Conservation (phyloP, 2,113 vertebrate genomes). For the Dromiciops gliroides region DNA sequence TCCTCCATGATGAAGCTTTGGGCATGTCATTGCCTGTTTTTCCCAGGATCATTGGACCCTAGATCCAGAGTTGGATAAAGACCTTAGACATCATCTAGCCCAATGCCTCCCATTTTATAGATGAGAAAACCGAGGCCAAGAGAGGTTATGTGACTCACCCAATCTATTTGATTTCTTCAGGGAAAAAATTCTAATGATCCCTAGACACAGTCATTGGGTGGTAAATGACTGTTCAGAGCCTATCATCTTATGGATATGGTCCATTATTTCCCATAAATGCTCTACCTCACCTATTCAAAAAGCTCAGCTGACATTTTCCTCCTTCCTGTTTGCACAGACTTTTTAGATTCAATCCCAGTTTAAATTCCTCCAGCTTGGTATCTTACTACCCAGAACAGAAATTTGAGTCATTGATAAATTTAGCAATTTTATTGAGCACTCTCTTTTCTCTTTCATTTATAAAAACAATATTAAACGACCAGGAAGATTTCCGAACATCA, state of each 20-base stretch:
- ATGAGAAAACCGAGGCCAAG: neutral
- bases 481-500: neutral
- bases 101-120: neutral
- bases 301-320: neutral
- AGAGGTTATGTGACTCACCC: neutral
- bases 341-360: neutral
- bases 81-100: neutral
- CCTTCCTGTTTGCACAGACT: neutral
- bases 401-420: neutral
- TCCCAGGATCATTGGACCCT: neutral
- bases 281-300: neutral
- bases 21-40: neutral
- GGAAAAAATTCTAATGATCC: neutral
- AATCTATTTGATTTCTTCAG: neutral
- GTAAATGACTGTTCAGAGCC: neutral
- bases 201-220: neutral
- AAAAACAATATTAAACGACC: neutral
- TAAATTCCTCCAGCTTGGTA: neutral
- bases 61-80: neutral
- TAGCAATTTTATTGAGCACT: neutral
- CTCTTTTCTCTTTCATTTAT: neutral
- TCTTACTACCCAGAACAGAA: neutral
- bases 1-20: neutral
- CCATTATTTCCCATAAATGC: neutral
- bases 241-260: neutral